Base-by-base conservation (phyloP, 2,888 invertebrate genomes). In the Chymomyza caudatula region DNA sequence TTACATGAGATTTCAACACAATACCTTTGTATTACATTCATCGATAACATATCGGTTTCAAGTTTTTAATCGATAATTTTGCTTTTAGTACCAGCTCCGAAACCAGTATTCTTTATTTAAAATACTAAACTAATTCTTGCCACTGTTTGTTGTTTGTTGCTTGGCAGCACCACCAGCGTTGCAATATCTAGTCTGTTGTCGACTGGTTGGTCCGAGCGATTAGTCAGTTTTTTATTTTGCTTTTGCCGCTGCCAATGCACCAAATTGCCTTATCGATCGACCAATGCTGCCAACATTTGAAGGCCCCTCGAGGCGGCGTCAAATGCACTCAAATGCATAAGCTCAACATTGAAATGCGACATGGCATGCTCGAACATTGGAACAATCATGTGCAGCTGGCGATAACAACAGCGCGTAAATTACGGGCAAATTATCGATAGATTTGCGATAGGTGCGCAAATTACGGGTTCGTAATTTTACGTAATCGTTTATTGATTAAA, bases 381-480 rank as follows among this genome's bases (percentile, higher is more conserved):
- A 37, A 37, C 19, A 20, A 20, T 11, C 20, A 17, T 51, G 51
- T 20, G 20, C 19, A 20, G 51, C 20, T 51, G 25, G 63, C 67
- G 74, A 68, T 70, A 79, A 73, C 67, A 73, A 73, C 70, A 37
- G 73, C 77, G 73, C 85, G 77, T 63, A 85, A 82, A 85, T 80
- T 77, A 71, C 68, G 44, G 54, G 44, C 67, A 77, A 80, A 79
- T 80, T 85, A 85, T 85, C 80, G 71, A 85, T 79, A 85, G 80
- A 82, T 72, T 62, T 19, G 57, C 68, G 78, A 79, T 84, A 69
- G 73, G 69, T 47, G 65, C 56, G 51, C 76, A 76, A 47, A 74
- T 74, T 74, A 73, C 73, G 64, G 69, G 72, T 76, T 66, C 55
- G 25, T 49, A 25, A 43, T 52, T 65, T 23, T 52, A 49, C 58